Percentiles rank a stretch among this genome's conserved stretches.
Conservation (phyloP, 2,113 vertebrate species). For the Butorides virescens region DNA sequence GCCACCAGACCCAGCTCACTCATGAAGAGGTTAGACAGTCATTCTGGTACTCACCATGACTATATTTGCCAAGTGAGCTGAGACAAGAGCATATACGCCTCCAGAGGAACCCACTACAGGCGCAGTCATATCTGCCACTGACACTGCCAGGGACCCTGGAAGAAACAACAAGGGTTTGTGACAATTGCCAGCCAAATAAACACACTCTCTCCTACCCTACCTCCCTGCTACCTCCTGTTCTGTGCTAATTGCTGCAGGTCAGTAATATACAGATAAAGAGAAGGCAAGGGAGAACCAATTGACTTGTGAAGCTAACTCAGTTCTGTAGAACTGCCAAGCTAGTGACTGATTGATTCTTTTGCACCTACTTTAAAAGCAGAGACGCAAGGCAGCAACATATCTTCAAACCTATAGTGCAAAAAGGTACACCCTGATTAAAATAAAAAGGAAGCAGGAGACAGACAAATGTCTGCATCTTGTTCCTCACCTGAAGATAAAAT, state of each 20-base stretch:
- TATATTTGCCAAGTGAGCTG: conserved; percentile 95
- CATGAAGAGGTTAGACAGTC: not conserved
- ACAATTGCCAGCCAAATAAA: not conserved
- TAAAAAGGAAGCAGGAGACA: not conserved
- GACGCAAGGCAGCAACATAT: not conserved
- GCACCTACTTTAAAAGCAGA: not conserved
- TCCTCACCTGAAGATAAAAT: not conserved
- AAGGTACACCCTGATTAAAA: not conserved
- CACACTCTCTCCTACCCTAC: not conserved
- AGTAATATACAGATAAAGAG: not conserved
- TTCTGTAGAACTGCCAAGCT: not conserved
- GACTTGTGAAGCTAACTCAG: not conserved
- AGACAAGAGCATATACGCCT: conserved; percentile 94
- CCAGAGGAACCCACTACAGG: conserved; percentile 95
- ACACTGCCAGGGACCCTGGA: conserved; percentile 91
- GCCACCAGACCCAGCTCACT: not conserved
- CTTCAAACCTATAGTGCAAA: not conserved
- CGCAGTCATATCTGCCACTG: conserved; percentile 94
- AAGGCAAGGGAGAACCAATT: not conserved
- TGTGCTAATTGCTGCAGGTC: not conserved
- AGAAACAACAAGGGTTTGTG: conserved; percentile 13
- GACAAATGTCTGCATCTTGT: not conserved
- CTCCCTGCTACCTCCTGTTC: not conserved
- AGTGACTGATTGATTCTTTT: not conserved
- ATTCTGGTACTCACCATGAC: conserved; percentile 87